Conservation (phyloP, 2,888 invertebrate species). For the Scelioninae gen. 1 region DNA sequence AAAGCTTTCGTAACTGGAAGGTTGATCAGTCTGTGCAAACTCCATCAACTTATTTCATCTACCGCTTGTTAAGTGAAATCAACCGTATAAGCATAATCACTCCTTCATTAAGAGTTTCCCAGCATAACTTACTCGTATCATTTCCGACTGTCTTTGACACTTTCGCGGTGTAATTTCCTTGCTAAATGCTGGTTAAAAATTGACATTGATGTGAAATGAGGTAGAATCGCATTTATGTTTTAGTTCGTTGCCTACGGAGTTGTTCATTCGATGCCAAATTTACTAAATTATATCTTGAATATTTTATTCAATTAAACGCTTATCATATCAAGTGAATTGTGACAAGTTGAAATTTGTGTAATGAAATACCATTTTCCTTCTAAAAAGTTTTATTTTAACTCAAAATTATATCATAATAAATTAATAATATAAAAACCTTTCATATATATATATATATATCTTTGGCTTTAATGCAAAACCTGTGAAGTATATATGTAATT, state of each 20-base stretch:
- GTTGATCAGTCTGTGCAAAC: constrained; percentile 48
- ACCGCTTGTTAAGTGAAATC: constrained; percentile 50
- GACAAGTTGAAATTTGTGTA: background rate
- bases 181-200: constrained; percentile 13
- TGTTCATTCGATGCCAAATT: constrained; percentile 3
- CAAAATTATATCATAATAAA: too few species aligned
- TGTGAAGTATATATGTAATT: too few species aligned
- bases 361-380: background rate
- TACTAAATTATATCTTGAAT: constrained; percentile 2
- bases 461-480: too few species aligned
- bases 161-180: constrained; percentile 5
- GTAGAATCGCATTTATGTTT: constrained; percentile 13
- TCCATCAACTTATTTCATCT: constrained; percentile 49
- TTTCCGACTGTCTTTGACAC: constrained; percentile 42
- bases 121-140: constrained; percentile 32
- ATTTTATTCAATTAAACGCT: background rate
- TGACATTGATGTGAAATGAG: background rate
- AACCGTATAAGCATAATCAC: constrained; percentile 49
- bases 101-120: constrained; percentile 42
- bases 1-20: constrained; percentile 47
- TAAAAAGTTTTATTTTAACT: too few species aligned
- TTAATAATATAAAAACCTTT: too few species aligned
- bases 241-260: background rate
- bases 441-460: too few species aligned
- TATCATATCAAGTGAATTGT: background rate